Percentiles rank a stretch among this genome's conserved stretches.
Conservation (phyloP, 92 coral and sea anemone species). For the Muricea muricata region DNA sequence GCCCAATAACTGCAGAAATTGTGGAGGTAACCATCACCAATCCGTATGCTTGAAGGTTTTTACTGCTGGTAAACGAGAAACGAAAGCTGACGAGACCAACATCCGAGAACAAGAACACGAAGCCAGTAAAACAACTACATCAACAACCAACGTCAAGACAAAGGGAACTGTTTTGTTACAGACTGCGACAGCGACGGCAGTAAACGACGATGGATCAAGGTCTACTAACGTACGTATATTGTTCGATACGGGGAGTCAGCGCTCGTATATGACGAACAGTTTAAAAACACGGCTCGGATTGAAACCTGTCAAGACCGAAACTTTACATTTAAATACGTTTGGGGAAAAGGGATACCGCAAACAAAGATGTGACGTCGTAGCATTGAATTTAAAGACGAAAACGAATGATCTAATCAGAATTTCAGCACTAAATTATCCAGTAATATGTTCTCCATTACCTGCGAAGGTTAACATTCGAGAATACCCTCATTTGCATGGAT, state of each 20-base stretch:
- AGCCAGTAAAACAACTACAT: neutral
- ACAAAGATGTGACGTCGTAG: constrained; percentile 52
- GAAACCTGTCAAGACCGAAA: constrained; percentile 38
- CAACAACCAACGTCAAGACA: neutral
- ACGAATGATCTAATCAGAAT: constrained; percentile 29
- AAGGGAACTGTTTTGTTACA: neutral
- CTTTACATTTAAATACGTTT: constrained; percentile 63
- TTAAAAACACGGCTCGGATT: neutral
- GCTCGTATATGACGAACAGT: neutral
- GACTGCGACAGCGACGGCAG: neutral
- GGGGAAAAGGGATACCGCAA: constrained; percentile 45
- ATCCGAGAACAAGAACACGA: too few species aligned
- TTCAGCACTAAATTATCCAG: constrained; percentile 58
- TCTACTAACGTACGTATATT: neutral
- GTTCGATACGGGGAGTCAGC: neutral
- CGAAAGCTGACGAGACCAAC: too few species aligned
- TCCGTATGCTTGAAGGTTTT: too few species aligned
- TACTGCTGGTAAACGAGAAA: too few species aligned
- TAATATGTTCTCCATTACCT: constrained; percentile 65
- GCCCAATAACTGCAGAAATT: neutral
- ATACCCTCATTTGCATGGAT: constrained; percentile 51
- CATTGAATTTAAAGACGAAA: constrained; percentile 19
- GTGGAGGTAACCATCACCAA: too few species aligned
- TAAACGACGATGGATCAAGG: neutral
- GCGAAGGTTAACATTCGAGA: constrained; percentile 22